These are phyloP conservation scores for Rutilus rutilus DNA, from an alignment of 2,113 vertebrate species.

Conservation along the genomic window DNA sequence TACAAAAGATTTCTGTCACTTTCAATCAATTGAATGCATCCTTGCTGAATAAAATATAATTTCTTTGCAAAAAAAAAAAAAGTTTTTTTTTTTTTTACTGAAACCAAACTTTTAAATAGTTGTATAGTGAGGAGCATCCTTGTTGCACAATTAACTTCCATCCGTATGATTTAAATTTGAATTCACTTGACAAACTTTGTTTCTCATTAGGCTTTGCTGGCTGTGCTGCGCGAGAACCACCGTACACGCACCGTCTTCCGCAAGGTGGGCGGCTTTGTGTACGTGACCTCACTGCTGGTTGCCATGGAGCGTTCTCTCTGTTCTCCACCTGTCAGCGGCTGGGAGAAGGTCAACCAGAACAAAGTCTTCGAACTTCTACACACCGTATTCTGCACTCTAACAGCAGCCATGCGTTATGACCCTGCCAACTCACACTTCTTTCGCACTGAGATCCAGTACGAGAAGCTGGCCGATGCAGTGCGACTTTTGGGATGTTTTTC, in stretches of 20 bases:
- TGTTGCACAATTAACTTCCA: not conserved
- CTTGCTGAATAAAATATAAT: not conserved
- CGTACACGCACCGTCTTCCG: conserved; percentile 96
- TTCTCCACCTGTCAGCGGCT: conserved; percentile 85
- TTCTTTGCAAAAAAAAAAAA: not conserved
- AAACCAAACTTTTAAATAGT: not conserved
- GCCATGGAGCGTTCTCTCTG: conserved; percentile 96
- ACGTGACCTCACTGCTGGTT: conserved; percentile 93
- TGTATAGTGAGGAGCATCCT: not conserved
- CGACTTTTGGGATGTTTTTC: conserved; percentile 96
- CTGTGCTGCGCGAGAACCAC: conserved; percentile 91
- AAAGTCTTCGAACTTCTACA: conserved; percentile 94
- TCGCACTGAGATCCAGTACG: conserved; percentile 97
- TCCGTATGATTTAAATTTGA: not conserved
- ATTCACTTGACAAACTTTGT: not conserved
- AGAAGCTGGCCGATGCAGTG: conserved; percentile 96
- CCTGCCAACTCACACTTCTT: conserved; percentile 98
- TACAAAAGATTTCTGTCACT: no score
- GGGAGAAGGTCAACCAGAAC: conserved; percentile 94
- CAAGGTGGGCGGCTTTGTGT: conserved; percentile 97
- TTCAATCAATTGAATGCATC: not conserved
- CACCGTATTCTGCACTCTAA: conserved; percentile 93
- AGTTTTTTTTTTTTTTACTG: not conserved
- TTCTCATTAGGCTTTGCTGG: conserved; percentile 83
- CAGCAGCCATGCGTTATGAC: conserved; percentile 97